phyloP scores from a whole-genome alignment of 2,797 vertebrate species.

The Rhincodon typus region DNA sequence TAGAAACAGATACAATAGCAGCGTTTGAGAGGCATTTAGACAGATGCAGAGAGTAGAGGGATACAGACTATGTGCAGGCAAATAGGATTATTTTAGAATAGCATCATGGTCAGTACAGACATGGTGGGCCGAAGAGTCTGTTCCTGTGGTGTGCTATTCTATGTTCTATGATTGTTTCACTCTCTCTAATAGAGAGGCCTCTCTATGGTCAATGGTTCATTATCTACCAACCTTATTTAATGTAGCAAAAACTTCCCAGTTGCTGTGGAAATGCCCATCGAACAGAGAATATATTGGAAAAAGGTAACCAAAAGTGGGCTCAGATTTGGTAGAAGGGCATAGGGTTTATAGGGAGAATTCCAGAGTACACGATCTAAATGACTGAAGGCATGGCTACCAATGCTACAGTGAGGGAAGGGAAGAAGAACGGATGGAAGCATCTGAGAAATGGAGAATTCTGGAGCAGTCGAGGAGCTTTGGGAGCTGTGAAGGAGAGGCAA shows the following conservation, averaged over 20 bases:
- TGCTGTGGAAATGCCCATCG: neutral
- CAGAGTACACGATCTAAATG: neutral
- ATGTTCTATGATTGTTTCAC: too few species aligned
- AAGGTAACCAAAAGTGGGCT: neutral
- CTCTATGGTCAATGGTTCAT: too few species aligned
- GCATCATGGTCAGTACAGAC: too few species aligned
- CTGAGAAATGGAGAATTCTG: neutral
- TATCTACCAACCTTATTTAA: neutral
- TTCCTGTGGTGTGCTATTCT: too few species aligned
- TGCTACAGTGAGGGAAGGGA: neutral
- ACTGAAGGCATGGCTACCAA: neutral
- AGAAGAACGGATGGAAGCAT: neutral
- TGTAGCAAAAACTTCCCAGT: neutral
- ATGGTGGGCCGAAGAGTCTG: too few species aligned
- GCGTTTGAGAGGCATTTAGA: too few species aligned
- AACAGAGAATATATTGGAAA: neutral
- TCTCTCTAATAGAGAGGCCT: too few species aligned
- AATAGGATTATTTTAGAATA: too few species aligned
- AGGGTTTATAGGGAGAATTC: neutral
- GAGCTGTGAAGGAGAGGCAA: neutral
- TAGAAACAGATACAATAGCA: too few species aligned
- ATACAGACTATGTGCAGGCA: too few species aligned
- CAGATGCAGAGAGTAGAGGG: too few species aligned
- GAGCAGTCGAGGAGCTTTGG: neutral
- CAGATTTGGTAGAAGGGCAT: neutral